Evolutionary conservation across 2,888 invertebrate species (phyloP), one percentile per base, ranked within the genome.

Genomic region (Drosophila borborema): DNA sequence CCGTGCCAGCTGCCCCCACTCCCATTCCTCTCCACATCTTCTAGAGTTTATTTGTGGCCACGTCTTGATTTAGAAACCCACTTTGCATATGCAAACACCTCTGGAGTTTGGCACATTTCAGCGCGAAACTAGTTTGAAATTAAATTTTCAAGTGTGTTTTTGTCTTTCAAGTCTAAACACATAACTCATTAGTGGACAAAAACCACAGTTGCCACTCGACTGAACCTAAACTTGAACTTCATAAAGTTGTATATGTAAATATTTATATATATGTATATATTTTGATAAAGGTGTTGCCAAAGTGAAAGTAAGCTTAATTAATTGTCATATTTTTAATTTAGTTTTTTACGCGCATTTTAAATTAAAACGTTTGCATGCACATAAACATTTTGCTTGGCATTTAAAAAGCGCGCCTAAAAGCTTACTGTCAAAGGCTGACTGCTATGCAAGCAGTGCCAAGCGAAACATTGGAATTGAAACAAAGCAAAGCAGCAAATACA

Each of bases 211-310:
- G 55, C 51, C 62, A 34, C 48, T 46, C 31, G 43, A 12, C 46
- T 81, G 86, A 89, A 80, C 89, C 82, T 88, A 81, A 86, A 86
- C 86, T 89, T 86, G 86, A 86, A 86, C 86, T 84, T 74, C 23
- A 62, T 34, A 31, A 10, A 16, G 20, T 1, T 48, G 1, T 16
- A 16, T 28, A 48, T n/a, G n/a, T 10, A 49, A 6, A 12, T 12
- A 46, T 1, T 31, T 49, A 28, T 8, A 6, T 18, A 18, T 3
- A 12, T 14, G 5, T 14, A 20, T 12, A 14, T 14, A 36, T 8
- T 14, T 36, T 4, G 8, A 14, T 38, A 51, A 51, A 38, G 38
- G 20, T 53, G 53, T 53, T 36, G 20, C 16, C 12, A 18, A 8
- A 45, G 77, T 55, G 77, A 79, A 77, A 77, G 80, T 62, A 40